Conservation (phyloP, 2,888 invertebrate species). For the Protonemura montana region DNA sequence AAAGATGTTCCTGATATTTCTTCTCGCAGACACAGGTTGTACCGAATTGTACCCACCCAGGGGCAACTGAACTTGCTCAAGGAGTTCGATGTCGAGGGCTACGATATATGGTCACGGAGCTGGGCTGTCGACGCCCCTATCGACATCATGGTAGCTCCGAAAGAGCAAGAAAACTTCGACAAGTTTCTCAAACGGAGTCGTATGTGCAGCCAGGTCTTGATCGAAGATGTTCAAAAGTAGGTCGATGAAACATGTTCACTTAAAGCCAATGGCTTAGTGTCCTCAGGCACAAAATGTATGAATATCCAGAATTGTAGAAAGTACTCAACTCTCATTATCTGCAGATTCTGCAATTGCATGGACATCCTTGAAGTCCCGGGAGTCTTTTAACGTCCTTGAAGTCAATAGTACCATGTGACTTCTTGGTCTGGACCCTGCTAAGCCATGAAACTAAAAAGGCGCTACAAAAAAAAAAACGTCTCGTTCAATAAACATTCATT, state of each 20-base stretch:
- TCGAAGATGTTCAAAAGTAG: conserved; percentile 55
- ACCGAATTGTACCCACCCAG: conserved; percentile 56
- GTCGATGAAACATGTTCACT: conserved; percentile 2
- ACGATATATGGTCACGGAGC: conserved; percentile 57
- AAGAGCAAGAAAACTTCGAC: conserved; percentile 57
- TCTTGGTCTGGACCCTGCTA: too few species aligned
- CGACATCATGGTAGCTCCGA: conserved; percentile 60
- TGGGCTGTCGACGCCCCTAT: conserved; percentile 58
- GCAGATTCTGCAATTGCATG: too few species aligned
- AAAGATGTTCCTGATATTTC: too few species aligned
- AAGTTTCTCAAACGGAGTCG: conserved; percentile 55
- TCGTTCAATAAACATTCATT: background rate
- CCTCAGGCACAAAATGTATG: too few species aligned
- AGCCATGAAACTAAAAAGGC: too few species aligned
- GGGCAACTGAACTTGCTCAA: conserved; percentile 56
- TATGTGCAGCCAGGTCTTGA: conserved; percentile 59
- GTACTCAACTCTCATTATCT: too few species aligned
- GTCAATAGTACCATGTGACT: too few species aligned
- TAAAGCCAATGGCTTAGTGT: too few species aligned
- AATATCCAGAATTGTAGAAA: too few species aligned
- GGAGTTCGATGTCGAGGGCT: conserved; percentile 52
- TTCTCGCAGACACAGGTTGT: conserved; percentile 58
- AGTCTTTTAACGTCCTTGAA: too few species aligned
- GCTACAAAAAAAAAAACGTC: too few species aligned
- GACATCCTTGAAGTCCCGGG: too few species aligned